Conservation (phyloP, 2,797 vertebrate genomes). For the Adrianichthys oophorus region DNA sequence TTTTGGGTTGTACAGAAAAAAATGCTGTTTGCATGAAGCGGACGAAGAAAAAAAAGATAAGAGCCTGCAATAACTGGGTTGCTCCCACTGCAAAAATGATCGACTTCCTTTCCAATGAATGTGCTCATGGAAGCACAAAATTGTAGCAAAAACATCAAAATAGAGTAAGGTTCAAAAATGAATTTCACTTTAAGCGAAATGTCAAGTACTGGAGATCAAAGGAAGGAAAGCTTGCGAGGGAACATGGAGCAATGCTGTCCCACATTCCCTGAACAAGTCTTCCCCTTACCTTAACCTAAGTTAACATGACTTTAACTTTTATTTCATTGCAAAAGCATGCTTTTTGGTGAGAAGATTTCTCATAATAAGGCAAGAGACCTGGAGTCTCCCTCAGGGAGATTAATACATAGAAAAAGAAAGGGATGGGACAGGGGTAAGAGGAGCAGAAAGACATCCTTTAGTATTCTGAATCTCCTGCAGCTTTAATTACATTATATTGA, state of each 20-base stretch:
- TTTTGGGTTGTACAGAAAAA: too few relatives aligned
- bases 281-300: too few relatives aligned
- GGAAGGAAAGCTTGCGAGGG: slow-evolving; percentile 3
- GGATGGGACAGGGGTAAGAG: slow-evolving; percentile 16
- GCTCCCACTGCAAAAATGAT: slow-evolving; percentile 59
- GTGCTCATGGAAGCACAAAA: slow-evolving; percentile 44
- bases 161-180: too few relatives aligned
- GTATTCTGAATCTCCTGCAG: slow-evolving; percentile 60
- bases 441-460: slow-evolving; percentile 53
- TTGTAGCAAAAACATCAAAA: slow-evolving; percentile 1
- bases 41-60: slow-evolving; percentile 42
- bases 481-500: slow-evolving; percentile 81
- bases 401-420: slow-evolving; percentile 42
- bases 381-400: slow-evolving; percentile 29
- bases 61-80: slow-evolving; percentile 52
- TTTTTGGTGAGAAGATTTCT: background rate
- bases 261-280: too few relatives aligned
- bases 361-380: slow-evolving; percentile 29
- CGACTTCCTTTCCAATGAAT: slow-evolving; percentile 55
- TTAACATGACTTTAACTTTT: too few relatives aligned
- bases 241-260: too few relatives aligned
- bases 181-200: slow-evolving; percentile 75
- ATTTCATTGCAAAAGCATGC: too few relatives aligned
- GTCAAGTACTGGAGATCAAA: slow-evolving; percentile 71
- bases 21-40: slow-evolving; percentile 9